phyloP scores from a whole-genome alignment of 1,140 invertebrate genomes.

The Zaprionus lachaisei region DNA sequence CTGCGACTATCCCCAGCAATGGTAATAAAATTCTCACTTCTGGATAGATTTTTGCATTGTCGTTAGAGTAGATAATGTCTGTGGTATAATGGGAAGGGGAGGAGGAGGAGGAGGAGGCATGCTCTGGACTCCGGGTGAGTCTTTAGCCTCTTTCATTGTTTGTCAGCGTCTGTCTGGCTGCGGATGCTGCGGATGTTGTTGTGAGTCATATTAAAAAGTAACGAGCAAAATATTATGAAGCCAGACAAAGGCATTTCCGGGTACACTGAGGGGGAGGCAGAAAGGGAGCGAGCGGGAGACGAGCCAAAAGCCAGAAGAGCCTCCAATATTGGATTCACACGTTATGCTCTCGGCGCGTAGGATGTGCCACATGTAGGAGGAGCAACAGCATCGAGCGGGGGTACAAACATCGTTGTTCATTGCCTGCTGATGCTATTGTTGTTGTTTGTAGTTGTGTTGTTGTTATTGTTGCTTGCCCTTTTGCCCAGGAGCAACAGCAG shows the following conservation, averaged over 20 bases:
- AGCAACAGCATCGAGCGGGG: background rate
- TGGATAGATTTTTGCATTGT: slow-evolving; percentile 80
- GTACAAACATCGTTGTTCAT: slow-evolving; percentile 62
- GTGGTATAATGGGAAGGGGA: background rate
- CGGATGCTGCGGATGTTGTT: slow-evolving; percentile 69
- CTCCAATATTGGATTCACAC: slow-evolving; percentile 77
- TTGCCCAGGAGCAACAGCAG: slow-evolving; percentile 22
- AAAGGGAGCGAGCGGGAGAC: slow-evolving; percentile 4
- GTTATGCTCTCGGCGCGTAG: slow-evolving; percentile 37
- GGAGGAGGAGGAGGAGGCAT: background rate
- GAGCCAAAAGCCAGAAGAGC: slow-evolving; percentile 14
- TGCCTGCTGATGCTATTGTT: slow-evolving; percentile 37
- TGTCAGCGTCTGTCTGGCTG: slow-evolving; percentile 51
- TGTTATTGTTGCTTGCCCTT: slow-evolving; percentile 39
- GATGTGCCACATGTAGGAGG: background rate
- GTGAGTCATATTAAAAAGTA: slow-evolving; percentile 82
- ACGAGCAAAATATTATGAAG: slow-evolving; percentile 81
- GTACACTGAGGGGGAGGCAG: background rate
- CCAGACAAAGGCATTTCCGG: slow-evolving; percentile 81
- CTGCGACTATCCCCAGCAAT: slow-evolving; percentile 38
- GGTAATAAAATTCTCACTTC: slow-evolving; percentile 79
- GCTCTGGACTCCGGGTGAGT: background rate
- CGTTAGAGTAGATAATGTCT: slow-evolving; percentile 68
- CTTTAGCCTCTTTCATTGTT: slow-evolving; percentile 45
- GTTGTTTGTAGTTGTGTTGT: slow-evolving; percentile 16